Percentiles rank a stretch among this genome's conserved stretches.
Evolutionary conservation across 2,113 vertebrate species (phyloP).

Genomic region (Cebidichthys violaceus): DNA sequence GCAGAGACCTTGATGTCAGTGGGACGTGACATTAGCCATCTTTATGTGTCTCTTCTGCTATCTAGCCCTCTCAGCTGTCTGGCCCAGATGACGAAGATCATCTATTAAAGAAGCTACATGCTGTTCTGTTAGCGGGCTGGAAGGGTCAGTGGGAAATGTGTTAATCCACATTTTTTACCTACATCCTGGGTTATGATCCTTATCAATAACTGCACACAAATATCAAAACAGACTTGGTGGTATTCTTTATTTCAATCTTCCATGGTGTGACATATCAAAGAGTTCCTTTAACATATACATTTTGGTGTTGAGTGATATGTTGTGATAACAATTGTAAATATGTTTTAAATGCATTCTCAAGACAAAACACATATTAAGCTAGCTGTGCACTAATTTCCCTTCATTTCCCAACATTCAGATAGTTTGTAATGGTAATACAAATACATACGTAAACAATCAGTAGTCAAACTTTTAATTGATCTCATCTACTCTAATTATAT

Average conservation of each 20-base stretch:
- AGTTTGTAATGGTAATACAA: neutral
- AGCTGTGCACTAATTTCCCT: constrained; percentile 7
- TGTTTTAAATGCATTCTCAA: constrained; percentile 20
- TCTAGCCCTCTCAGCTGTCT: constrained; percentile 33
- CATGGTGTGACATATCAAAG: neutral
- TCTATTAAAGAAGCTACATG: neutral
- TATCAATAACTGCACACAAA: neutral
- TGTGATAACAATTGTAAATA: neutral
- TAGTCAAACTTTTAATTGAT: neutral
- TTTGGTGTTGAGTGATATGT: neutral
- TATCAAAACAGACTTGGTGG: neutral
- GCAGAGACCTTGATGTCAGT: constrained; percentile 21
- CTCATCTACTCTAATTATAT: neutral
- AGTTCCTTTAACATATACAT: neutral
- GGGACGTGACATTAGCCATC: neutral
- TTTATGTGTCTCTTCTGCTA: constrained; percentile 10
- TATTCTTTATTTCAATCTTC: constrained; percentile 50
- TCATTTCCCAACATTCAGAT: neutral
- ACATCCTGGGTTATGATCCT: neutral
- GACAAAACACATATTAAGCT: constrained; percentile 11
- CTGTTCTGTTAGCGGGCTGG: neutral
- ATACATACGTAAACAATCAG: neutral
- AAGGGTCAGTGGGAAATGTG: neutral
- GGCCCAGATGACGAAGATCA: neutral
- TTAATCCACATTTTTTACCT: neutral